A percentile compares a stretch with the other conserved stretches of the same genome.
phyloP scores from a whole-genome alignment of 2,888 invertebrate genomes.

The Matsumyia berberina region DNA sequence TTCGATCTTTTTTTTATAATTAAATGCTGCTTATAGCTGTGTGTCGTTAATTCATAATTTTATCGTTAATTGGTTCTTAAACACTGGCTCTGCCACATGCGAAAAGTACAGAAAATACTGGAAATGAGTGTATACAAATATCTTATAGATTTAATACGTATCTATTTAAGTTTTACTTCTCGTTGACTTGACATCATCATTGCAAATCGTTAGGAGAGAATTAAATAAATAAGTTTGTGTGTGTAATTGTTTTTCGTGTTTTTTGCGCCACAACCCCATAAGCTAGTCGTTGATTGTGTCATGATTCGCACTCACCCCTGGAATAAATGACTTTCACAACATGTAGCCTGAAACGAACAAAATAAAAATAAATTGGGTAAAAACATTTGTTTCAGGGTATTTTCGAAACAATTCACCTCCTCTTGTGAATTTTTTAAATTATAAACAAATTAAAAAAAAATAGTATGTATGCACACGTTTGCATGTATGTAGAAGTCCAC shows the following conservation, averaged over 20 bases:
- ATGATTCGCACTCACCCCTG: slow-evolving; percentile 17
- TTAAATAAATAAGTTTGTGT: slow-evolving; percentile 6
- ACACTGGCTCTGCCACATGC: too few relatives aligned
- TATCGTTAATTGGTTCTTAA: slow-evolving; percentile 33
- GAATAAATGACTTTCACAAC: slow-evolving; percentile 26
- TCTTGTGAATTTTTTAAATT: slow-evolving; percentile 26
- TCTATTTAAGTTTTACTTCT: slow-evolving; percentile 3
- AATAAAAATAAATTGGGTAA: not conserved
- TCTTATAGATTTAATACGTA: not conserved
- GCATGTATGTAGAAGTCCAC: not conserved
- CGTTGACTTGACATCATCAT: slow-evolving; percentile 16
- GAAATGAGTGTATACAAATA: not conserved
- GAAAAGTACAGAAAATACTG: not conserved
- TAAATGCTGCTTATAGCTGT: not conserved
- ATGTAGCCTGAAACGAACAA: not conserved
- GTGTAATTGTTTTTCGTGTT: not conserved
- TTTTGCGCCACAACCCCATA: slow-evolving; percentile 1
- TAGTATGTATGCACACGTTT: too few relatives aligned
- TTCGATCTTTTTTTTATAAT: not conserved
- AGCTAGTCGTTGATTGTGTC: slow-evolving; percentile 45
- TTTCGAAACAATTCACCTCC: slow-evolving; percentile 16
- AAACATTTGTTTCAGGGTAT: not conserved
- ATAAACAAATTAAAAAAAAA: slow-evolving; percentile 32
- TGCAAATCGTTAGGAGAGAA: slow-evolving; percentile 10
- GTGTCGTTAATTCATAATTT: slow-evolving; percentile 38